These are phyloP conservation scores for Hippocampus zosterae DNA, from an alignment of 2,113 vertebrate genomes.

Conservation along the genomic window DNA sequence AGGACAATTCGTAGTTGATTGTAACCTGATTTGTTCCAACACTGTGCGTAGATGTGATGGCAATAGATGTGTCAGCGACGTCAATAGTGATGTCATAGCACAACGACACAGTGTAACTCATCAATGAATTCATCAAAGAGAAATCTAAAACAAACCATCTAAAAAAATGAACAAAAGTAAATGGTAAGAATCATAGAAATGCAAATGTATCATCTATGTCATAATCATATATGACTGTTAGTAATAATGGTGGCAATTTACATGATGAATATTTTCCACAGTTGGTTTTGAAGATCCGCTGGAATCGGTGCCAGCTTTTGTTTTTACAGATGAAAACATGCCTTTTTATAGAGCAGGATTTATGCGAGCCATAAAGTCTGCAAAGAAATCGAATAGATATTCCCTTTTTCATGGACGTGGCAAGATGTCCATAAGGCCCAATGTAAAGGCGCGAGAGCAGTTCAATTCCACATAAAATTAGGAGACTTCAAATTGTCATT, in stretches of 20 bases:
- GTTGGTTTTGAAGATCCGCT: neutral
- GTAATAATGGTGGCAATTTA: neutral
- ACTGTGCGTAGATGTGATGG: too few relatives aligned
- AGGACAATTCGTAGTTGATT: too few relatives aligned
- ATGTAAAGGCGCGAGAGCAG: conserved; percentile 39
- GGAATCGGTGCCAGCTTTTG: neutral
- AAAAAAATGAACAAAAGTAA: too few relatives aligned
- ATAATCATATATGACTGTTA: neutral
- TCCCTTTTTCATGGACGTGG: conserved; percentile 37
- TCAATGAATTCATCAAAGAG: too few relatives aligned
- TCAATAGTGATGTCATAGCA: too few relatives aligned
- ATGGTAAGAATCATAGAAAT: too few relatives aligned
- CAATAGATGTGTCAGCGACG: too few relatives aligned
- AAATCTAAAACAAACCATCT: too few relatives aligned
- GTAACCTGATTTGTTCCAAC: too few relatives aligned
- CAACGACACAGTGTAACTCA: too few relatives aligned
- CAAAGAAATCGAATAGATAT: conserved; percentile 26
- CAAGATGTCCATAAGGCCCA: conserved; percentile 29
- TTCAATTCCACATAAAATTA: conserved; percentile 64
- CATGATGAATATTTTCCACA: neutral
- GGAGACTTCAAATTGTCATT: conserved; percentile 66
- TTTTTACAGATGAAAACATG: conserved; percentile 1
- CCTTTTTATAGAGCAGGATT: conserved; percentile 7
- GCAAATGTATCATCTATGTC: neutral
- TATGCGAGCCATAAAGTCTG: conserved; percentile 36